Base-by-base conservation (phyloP, 2,797 vertebrate species). In the Momotus momota region DNA sequence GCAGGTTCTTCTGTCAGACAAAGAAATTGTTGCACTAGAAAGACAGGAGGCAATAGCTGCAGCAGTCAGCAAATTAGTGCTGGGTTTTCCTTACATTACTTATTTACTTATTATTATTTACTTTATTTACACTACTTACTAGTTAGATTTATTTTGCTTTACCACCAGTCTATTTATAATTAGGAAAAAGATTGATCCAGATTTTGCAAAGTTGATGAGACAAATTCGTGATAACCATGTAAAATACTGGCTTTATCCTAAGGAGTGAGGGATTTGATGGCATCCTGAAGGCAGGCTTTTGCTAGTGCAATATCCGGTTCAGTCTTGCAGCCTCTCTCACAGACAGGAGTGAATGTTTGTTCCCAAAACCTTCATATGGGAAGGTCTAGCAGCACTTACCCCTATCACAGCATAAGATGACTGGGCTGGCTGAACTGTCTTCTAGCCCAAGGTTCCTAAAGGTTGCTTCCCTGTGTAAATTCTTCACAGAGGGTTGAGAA, bases 341-440 rank as follows among this genome's bases (percentile, higher is more conserved):
- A 62, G 45, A 22, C 26, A 62, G 31, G 17, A 81, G 31, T 2
- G 14, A 81, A 21, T 10, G 23, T 18, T 67, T 86, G 33, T 58
- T 72, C 73, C 58, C 58, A 22, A 79, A 86, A 25, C 8, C 71
- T 74, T 64, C 7, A 2, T 1, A 0, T 54, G n/a, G 5, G 9
- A 55, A 81, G 17, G 12, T 55, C 14, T 22, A 46, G n/a, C 17
- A 79, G 66, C 26, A 22, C 38, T 61, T 13, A 23, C 7, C 40
- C 58, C 52, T 27, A 10, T 12, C 0, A 0, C 31, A 35, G 69
- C 0, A 0, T 0, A 4, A 57, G 66, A n/a, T 43, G 54, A 57
- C 4, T 6, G 22, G 25, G 46, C 27, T 10, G 49, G 35, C 33
- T 0, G 1, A 92, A 52, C 57, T 38, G 31, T 25, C 31, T 48